phyloP scores from a whole-genome alignment of 2,113 vertebrate genomes.

The Chaetura pelagica region DNA sequence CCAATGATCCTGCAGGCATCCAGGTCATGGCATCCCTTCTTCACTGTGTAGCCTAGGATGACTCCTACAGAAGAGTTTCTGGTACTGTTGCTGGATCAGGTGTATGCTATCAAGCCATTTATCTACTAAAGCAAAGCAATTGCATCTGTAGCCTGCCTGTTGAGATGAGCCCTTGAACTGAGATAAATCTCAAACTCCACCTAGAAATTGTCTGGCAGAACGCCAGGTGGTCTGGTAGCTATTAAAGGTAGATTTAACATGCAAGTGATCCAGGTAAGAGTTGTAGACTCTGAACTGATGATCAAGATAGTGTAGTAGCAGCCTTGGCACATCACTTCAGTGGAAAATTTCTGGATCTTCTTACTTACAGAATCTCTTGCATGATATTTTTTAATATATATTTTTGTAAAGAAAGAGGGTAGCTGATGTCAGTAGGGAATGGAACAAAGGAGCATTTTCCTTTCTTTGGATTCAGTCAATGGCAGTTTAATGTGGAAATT shows the following conservation, averaged over 20 bases:
- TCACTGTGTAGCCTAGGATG: not conserved
- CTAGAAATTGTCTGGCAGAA: not conserved
- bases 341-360: not conserved
- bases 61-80: not conserved
- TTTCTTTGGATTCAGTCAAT: not conserved
- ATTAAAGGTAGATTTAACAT: not conserved
- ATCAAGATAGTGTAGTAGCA: not conserved
- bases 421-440: not conserved
- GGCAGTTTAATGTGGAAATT: not conserved
- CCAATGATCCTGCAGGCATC: not conserved
- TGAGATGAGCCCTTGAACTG: not conserved
- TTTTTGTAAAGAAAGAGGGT: not conserved
- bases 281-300: not conserved
- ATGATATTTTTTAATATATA: not conserved
- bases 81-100: not conserved
- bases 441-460: not conserved
- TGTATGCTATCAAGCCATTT: not conserved
- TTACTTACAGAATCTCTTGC: not conserved
- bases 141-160: not conserved
- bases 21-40: not conserved
- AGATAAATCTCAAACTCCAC: not conserved
- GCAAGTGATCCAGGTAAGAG: accelerated
- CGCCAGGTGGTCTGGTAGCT: not conserved
- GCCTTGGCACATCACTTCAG: not conserved
- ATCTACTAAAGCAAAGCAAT: not conserved